These are phyloP conservation scores for Megastigmus dorsalis DNA, from an alignment of 2,888 invertebrate genomes.

Conservation along the genomic window DNA sequence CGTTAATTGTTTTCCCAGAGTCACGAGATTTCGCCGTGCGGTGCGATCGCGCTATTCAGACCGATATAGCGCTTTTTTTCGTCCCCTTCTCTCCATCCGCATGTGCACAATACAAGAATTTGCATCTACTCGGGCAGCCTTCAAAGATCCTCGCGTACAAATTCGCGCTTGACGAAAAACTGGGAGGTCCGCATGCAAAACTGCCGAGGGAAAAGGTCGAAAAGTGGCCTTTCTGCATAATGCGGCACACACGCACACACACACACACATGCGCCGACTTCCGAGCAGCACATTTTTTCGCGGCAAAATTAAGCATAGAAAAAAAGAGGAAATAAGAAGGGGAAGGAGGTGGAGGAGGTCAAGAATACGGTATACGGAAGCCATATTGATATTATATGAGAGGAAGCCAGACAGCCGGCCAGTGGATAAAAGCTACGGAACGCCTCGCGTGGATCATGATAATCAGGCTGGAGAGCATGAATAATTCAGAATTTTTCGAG, in stretches of 20 bases:
- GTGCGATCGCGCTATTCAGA: neutral
- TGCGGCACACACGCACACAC: neutral
- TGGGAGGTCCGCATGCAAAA: too few species aligned
- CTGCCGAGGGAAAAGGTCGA: neutral
- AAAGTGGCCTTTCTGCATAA: constrained; percentile 7
- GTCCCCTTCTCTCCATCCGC: too few species aligned
- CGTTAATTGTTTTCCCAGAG: neutral
- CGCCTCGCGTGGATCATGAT: constrained; percentile 63
- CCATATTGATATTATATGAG: constrained; percentile 62
- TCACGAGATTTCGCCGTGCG: neutral
- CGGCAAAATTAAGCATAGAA: constrained; percentile 30
- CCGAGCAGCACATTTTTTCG: constrained; percentile 22
- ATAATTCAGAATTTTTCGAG: constrained; percentile 66
- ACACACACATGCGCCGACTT: too few species aligned
- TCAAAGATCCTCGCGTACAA: too few species aligned
- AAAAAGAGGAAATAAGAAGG: neutral
- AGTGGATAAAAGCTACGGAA: constrained; percentile 59
- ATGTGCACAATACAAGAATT: too few species aligned
- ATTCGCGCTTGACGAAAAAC: too few species aligned
- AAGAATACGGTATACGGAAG: constrained; percentile 56
- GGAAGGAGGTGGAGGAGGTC: constrained; percentile 19
- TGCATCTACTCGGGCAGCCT: too few species aligned
- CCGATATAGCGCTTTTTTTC: too few species aligned
- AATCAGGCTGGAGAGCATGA: constrained; percentile 63
- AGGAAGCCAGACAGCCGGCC: constrained; percentile 57